Base-by-base conservation (phyloP, 2,113 vertebrate genomes). In the Mungos mungo region DNA sequence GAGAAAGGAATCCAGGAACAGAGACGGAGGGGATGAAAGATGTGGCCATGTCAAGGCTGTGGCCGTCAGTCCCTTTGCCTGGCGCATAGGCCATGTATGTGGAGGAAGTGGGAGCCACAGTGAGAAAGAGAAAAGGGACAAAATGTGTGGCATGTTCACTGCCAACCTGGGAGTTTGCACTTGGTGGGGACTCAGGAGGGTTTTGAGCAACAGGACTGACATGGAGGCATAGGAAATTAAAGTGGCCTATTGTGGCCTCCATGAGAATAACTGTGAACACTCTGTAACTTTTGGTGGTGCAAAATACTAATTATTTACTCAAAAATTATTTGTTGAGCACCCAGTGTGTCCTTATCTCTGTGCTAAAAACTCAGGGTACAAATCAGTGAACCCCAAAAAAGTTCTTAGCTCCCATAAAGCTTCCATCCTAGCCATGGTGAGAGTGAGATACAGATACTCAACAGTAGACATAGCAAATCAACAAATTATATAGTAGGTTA, bases 61-160 rank as follows among this genome's bases (percentile, higher is more conserved):
- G 38, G n/a, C 69, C 11, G 2, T 21, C 11, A 11, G 15, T n/a
- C 6, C 1, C 18, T 93, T 65, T 76, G 25, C 69, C 76, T 45
- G 54, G 65, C 0, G 29, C 54, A 18, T 19, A 23, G 7, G 18
- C 31, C 52, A 83, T 3, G 0, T 14, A 13, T 23, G 0, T 50
- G n/a, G 33, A 25, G 31, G 11, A 31, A 38, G 3, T 23, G 38
- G 69, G 71, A 47, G 79, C 54, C 18, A 9, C 5, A n/a, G 52
- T 9, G 7, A 60, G 21, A 45, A 54, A 66, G 27, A 71, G 11
- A 25, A n/a, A 1, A n/a, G 18, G 29, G 11, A 47, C 33, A 71
- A 23, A 50, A 16, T 3, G 3, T 10, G 13, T 54, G 54, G 23
- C 31, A 31, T 0, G 0, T 7, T 41, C 23, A 1, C 38, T 13